Evolutionary conservation across 2,888 invertebrate species (phyloP).

Genomic region (Entomobrya multifasciata): DNA sequence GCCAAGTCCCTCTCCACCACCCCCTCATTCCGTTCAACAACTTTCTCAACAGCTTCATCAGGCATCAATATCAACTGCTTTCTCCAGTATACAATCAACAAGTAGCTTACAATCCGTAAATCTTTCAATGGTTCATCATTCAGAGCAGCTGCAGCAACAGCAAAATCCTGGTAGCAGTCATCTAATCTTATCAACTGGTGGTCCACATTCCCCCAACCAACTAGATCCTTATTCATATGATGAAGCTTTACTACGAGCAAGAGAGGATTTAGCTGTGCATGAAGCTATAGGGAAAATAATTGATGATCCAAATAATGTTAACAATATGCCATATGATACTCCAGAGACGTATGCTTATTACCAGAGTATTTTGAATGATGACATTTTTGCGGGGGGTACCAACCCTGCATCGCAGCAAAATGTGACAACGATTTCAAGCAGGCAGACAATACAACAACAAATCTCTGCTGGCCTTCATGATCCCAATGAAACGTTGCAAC

Average conservation of each 20-base stretch:
- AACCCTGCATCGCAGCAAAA: conserved; percentile 37
- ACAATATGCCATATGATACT: conserved; percentile 76
- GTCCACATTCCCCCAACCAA: conserved; percentile 71
- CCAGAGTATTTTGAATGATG: conserved; percentile 77
- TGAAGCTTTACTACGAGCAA: conserved; percentile 64
- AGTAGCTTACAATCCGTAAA: conserved; percentile 37
- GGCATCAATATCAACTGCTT: conserved; percentile 39
- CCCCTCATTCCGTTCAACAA: conserved; percentile 58
- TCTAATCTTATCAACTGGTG: conserved; percentile 38
- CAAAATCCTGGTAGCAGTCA: conserved; percentile 24
- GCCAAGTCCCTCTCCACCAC: background rate
- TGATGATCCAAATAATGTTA: conserved; percentile 74
- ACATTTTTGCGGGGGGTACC: conserved; percentile 69
- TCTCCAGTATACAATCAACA: conserved; percentile 36
- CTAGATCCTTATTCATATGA: conserved; percentile 75
- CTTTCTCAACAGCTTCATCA: conserved; percentile 58
- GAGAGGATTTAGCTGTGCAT: conserved; percentile 75
- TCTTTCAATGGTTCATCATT: conserved; percentile 28
- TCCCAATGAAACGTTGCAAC: conserved; percentile 67
- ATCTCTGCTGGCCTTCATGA: conserved; percentile 65
- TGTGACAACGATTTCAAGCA: background rate
- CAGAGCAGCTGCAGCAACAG: conserved; percentile 40
- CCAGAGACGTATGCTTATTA: conserved; percentile 77
- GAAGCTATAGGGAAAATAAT: conserved; percentile 73
- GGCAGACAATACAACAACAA: conserved; percentile 27